Conservation (phyloP, 1,140 invertebrate species). For the fruit fly (Drosophila melanogaster) region Release_6_plus_ISO1_MT NT_033779.5:10429501-10430000, state of each 20-base stretch:
- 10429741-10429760: constrained; percentile 97
- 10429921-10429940: constrained; percentile 37
- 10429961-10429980: constrained; percentile 17
- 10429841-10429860: constrained; percentile 96
- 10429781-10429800: constrained; percentile 88
- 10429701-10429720: constrained; percentile 86
- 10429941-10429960: constrained; percentile 40
- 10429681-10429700: neutral
- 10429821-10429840: constrained; percentile 90
- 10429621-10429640: constrained; percentile 95
- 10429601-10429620: constrained; percentile 97
- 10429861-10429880: constrained; percentile 93
- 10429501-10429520: constrained; percentile 91
- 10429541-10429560: constrained; percentile 90
- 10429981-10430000: constrained; percentile 41
- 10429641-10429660: constrained; percentile 94
- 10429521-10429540: constrained; percentile 90
- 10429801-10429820: constrained; percentile 96
- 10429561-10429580: constrained; percentile 87
- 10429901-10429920: constrained; percentile 3
- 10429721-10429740: constrained; percentile 90
- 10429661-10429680: constrained; percentile 65
- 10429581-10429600: constrained; percentile 90
- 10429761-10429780: constrained; percentile 94
- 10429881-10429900: constrained; percentile 90